Evolutionary conservation across 2,888 invertebrate species (phyloP).

Genomic region (Melipona beecheii): DNA sequence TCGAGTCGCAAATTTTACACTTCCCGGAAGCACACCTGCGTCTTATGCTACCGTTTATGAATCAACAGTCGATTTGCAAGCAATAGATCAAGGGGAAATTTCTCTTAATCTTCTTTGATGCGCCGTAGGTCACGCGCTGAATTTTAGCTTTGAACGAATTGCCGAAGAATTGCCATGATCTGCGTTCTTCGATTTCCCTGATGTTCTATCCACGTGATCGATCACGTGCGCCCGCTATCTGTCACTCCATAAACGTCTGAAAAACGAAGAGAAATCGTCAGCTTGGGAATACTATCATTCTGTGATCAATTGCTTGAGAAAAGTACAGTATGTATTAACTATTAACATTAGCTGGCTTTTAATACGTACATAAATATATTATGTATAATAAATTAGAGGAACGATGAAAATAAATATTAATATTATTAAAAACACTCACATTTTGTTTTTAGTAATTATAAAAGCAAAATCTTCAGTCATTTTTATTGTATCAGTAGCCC

Average conservation of each 20-base stretch:
- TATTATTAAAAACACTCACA: not conserved
- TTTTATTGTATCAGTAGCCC: not conserved
- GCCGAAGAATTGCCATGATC: slow-evolving; percentile 6
- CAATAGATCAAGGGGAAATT: slow-evolving; percentile 42
- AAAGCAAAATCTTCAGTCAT: not conserved
- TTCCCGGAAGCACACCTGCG: slow-evolving; percentile 49
- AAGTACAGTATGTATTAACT: not conserved
- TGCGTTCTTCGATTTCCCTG: slow-evolving; percentile 38
- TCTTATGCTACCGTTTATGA: slow-evolving; percentile 23
- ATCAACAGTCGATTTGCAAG: slow-evolving; percentile 29
- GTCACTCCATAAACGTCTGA: slow-evolving; percentile 57
- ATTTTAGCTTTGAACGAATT: not conserved
- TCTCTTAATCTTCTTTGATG: slow-evolving; percentile 57
- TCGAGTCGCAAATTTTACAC: slow-evolving; percentile 26
- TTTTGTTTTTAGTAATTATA: not conserved
- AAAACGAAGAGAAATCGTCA: slow-evolving; percentile 52
- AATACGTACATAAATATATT: not conserved
- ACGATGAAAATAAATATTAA: not conserved
- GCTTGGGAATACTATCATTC: slow-evolving; percentile 36
- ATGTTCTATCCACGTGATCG: slow-evolving; percentile 54
- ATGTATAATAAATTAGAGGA: not conserved
- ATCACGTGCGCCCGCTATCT: slow-evolving; percentile 59
- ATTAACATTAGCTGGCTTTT: not conserved
- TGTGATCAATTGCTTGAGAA: slow-evolving; percentile 23
- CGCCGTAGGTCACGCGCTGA: slow-evolving; percentile 56